Conservation (phyloP, 2,113 vertebrate species). For the Sebastes schlegelii region DNA sequence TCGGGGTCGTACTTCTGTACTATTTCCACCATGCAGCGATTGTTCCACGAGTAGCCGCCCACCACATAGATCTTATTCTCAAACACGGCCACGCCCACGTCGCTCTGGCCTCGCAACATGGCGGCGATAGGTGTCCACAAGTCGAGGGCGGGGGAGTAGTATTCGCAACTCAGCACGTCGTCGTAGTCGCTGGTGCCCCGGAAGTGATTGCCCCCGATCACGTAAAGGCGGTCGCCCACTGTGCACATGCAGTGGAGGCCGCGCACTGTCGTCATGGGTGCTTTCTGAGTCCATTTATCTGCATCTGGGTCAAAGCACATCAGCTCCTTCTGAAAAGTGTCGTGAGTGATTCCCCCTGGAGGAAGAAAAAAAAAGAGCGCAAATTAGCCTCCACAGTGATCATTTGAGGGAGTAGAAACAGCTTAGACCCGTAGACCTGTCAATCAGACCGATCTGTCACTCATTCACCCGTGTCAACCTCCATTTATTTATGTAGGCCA, state of each 20-base stretch:
- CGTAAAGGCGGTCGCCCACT: conserved; percentile 96
- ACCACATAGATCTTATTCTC: conserved; percentile 99
- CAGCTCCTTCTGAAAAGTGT: conserved; percentile 99
- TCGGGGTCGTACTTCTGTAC: conserved; percentile 99
- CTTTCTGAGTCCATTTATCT: conserved; percentile 98
- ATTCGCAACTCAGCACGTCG: conserved; percentile 98
- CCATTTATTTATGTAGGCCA: conserved; percentile 35
- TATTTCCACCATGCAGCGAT: conserved; percentile 99
- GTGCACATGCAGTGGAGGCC: conserved; percentile 99
- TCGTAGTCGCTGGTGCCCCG: conserved; percentile 99
- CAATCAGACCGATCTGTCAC: conserved; percentile 43
- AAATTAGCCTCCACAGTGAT: conserved; percentile 37
- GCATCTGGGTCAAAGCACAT: conserved; percentile 99
- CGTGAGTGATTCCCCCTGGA: conserved; percentile 97
- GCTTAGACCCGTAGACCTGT: conserved; percentile 4
- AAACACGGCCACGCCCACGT: conserved; percentile 98
- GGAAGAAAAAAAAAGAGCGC: conserved; percentile 4
- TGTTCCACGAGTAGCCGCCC: conserved; percentile 99
- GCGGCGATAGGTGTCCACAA: conserved; percentile 98
- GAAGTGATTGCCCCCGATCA: conserved; percentile 99
- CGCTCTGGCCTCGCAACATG: conserved; percentile 98
- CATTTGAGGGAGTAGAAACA: conserved; percentile 20
- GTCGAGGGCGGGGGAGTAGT: conserved; percentile 96
- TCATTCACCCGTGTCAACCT: conserved; percentile 21
- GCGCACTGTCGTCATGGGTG: conserved; percentile 97